These are phyloP conservation scores for Penaeus indicus DNA, from an alignment of 1,140 invertebrate genomes.

Conservation along the genomic window DNA sequence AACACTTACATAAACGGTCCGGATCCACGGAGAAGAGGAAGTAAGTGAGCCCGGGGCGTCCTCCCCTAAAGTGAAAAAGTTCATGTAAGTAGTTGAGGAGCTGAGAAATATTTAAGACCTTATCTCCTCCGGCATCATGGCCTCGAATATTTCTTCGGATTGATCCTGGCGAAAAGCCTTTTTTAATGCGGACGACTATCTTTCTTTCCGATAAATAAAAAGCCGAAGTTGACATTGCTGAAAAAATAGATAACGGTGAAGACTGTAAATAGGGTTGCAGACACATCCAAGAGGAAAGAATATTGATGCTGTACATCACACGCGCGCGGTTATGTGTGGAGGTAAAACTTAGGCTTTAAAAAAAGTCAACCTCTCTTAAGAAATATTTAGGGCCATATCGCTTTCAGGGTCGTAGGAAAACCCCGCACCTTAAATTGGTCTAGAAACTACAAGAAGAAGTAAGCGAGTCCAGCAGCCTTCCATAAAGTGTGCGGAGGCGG, in stretches of 20 bases:
- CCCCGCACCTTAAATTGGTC: slow-evolving; percentile 56
- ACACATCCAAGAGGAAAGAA: neutral
- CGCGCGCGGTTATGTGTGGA: too few species aligned
- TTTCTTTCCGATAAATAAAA: too few species aligned
- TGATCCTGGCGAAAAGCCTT: slow-evolving; percentile 31
- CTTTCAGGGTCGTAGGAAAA: slow-evolving; percentile 59
- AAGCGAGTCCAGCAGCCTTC: slow-evolving; percentile 39
- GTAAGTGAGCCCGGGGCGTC: slow-evolving; percentile 38
- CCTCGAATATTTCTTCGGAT: slow-evolving; percentile 33
- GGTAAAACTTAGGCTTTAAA: neutral
- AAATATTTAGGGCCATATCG: slow-evolving; percentile 59
- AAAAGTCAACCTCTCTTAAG: slow-evolving; percentile 31
- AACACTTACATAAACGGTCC: slow-evolving; percentile 52
- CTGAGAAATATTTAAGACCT: slow-evolving; percentile 25
- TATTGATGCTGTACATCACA: too few species aligned
- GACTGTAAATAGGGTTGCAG: too few species aligned
- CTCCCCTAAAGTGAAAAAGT: slow-evolving; percentile 39
- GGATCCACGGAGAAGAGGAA: slow-evolving; percentile 42
- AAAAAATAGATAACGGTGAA: too few species aligned
- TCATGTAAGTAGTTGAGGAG: slow-evolving; percentile 38
- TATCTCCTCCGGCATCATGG: slow-evolving; percentile 38
- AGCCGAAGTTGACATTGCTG: too few species aligned
- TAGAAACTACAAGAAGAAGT: slow-evolving; percentile 55
- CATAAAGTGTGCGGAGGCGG: slow-evolving; percentile 53
- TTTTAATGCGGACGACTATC: slow-evolving; percentile 17